Evolutionary conservation across 2,888 invertebrate species (phyloP).

Genomic region (Microplitis deprimator): DNA sequence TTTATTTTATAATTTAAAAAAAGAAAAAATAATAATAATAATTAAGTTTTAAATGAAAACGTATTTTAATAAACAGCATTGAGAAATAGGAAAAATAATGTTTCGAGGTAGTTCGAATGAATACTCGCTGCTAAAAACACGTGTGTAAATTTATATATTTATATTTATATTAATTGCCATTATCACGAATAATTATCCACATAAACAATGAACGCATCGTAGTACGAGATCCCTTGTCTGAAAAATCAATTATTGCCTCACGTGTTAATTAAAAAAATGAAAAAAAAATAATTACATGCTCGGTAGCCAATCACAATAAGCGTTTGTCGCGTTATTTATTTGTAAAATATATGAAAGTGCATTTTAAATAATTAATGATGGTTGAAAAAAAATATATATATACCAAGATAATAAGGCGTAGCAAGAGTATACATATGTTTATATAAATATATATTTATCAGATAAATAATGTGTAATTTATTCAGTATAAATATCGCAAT

Average conservation of each 20-base stretch:
- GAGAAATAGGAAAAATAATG: slow-evolving; percentile 30
- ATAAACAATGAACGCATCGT: slow-evolving; percentile 27
- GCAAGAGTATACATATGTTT: not conserved
- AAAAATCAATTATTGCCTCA: slow-evolving; percentile 22
- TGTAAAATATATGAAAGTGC: not conserved
- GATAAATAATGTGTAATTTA: slow-evolving; percentile 3
- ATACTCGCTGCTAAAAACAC: slow-evolving; percentile 39
- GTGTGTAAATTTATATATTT: slow-evolving; percentile 1
- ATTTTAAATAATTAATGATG: not conserved
- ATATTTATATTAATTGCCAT: slow-evolving; percentile 21
- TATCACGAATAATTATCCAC: slow-evolving; percentile 37
- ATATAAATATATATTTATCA: slow-evolving; percentile 21
- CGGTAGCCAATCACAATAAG: slow-evolving; percentile 22
- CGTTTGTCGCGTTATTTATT: not conserved
- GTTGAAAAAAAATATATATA: slow-evolving; percentile 21
- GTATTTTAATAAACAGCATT: slow-evolving; percentile 22
- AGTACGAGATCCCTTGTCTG: slow-evolving; percentile 33
- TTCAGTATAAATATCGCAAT: slow-evolving; percentile 48
- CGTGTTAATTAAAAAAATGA: slow-evolving; percentile 1
- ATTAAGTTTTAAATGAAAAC: slow-evolving; percentile 8
- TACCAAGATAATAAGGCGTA: not conserved
- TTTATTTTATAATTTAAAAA: not conserved
- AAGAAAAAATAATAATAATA: slow-evolving; percentile 14
- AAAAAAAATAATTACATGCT: not conserved
- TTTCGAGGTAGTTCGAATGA: slow-evolving; percentile 43